These are phyloP conservation scores for Nesometra sesokonis DNA, from an alignment of 35 echinoderm and acorn worm genomes.

Conservation along the genomic window DNA sequence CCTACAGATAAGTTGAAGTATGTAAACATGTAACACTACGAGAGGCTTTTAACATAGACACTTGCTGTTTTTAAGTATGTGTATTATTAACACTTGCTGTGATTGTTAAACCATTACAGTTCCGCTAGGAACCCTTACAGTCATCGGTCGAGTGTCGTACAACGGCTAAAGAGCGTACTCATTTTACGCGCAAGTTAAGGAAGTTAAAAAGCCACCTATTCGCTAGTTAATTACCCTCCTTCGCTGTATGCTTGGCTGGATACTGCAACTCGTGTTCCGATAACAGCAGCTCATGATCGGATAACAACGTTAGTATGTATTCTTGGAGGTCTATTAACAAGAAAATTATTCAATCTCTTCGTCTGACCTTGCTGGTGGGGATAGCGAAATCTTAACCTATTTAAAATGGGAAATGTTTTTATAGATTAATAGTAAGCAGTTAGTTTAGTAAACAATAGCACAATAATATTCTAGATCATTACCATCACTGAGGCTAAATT, in stretches of 20 bases:
- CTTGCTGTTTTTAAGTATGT: background rate
- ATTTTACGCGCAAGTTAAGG: background rate
- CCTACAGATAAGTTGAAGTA: background rate
- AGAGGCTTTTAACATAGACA: background rate
- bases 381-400: background rate
- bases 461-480: too few species aligned
- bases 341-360: background rate
- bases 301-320: background rate
- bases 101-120: background rate
- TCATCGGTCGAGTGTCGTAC: background rate
- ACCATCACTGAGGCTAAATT: too few species aligned
- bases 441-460: background rate
- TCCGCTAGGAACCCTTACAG: background rate
- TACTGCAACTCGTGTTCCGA: background rate
- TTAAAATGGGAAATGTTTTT: background rate
- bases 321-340: background rate
- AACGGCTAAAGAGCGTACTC: background rate
- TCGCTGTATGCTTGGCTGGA: background rate
- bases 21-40: background rate
- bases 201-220: background rate
- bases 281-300: too few species aligned
- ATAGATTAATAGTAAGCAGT: background rate
- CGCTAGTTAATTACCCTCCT: background rate
- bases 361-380: background rate
- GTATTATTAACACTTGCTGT: background rate